phyloP scores from a whole-genome alignment of 2,797 vertebrate genomes.

The Scolopax bukidnonensis region DNA sequence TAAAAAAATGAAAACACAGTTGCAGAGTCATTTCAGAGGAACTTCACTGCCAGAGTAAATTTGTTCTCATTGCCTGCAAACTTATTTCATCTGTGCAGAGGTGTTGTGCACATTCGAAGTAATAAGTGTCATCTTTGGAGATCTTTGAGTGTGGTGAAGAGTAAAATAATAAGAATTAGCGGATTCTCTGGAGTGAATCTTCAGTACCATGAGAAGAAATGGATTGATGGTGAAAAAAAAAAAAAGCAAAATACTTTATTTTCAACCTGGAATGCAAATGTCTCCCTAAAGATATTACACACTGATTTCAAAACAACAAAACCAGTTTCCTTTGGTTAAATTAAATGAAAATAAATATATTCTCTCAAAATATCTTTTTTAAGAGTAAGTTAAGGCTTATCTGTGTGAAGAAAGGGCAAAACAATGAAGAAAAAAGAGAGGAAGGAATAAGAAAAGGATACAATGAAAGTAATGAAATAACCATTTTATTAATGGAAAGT shows the following conservation, averaged over 20 bases:
- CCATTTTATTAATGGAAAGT: background rate
- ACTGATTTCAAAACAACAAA: background rate
- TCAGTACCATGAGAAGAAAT: background rate
- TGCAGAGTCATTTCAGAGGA: constrained; percentile 17
- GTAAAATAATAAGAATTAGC: constrained; percentile 53
- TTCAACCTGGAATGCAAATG: constrained; percentile 32
- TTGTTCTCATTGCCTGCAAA: constrained; percentile 18
- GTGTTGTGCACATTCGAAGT: background rate
- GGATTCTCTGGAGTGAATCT: constrained; percentile 30
- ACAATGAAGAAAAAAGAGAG: background rate
- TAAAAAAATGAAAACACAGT: background rate
- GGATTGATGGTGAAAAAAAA: background rate
- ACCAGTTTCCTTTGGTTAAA: constrained; percentile 1
- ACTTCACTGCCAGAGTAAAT: background rate
- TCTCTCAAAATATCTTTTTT: background rate
- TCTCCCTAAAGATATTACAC: background rate
- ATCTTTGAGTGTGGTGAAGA: background rate
- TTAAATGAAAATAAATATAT: constrained; percentile 18
- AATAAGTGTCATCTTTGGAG: constrained; percentile 26
- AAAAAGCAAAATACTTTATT: background rate
- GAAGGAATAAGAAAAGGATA: background rate
- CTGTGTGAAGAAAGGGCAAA: background rate
- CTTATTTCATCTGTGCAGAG: constrained; percentile 31
- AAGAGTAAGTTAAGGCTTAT: background rate
- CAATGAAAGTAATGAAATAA: background rate